Evolutionary conservation across 2,888 invertebrate species (phyloP).

Genomic region (Lochmaea capreae): DNA sequence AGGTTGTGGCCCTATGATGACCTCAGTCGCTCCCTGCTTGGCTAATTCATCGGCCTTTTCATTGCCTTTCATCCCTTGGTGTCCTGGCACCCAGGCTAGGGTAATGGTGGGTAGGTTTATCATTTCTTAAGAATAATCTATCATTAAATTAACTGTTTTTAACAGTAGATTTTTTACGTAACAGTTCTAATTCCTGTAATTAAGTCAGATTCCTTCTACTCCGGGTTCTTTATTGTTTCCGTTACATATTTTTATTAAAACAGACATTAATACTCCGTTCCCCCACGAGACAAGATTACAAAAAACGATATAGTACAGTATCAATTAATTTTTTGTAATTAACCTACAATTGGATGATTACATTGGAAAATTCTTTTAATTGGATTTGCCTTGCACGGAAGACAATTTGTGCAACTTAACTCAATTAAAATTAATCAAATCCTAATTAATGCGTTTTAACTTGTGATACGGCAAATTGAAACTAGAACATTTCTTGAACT

Average conservation of each 20-base stretch:
- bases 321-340: slow-evolving; percentile 1
- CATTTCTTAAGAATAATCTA: too few species aligned
- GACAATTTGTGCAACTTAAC: slow-evolving; percentile 12
- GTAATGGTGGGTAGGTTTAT: too few species aligned
- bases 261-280: neutral
- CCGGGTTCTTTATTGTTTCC: too few species aligned
- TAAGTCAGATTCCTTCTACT: too few species aligned
- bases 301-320: neutral
- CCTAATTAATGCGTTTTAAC: neutral
- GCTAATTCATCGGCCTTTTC: too few species aligned
- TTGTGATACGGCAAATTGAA: neutral
- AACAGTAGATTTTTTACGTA: too few species aligned
- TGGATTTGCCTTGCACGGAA: slow-evolving; percentile 14
- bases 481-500: neutral
- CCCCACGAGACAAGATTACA: neutral
- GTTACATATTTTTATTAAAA: neutral
- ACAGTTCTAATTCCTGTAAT: too few species aligned
- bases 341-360: slow-evolving; percentile 10
- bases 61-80: too few species aligned
- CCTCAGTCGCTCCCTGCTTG: too few species aligned
- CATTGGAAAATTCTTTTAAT: slow-evolving; percentile 13
- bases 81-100: too few species aligned
- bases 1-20: too few species aligned
- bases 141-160: too few species aligned
- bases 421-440: slow-evolving; percentile 12